Evolutionary conservation across 2,888 invertebrate species (phyloP), one percentile per base, ranked within the genome.

Genomic region (Danaus chrysippus): DNA sequence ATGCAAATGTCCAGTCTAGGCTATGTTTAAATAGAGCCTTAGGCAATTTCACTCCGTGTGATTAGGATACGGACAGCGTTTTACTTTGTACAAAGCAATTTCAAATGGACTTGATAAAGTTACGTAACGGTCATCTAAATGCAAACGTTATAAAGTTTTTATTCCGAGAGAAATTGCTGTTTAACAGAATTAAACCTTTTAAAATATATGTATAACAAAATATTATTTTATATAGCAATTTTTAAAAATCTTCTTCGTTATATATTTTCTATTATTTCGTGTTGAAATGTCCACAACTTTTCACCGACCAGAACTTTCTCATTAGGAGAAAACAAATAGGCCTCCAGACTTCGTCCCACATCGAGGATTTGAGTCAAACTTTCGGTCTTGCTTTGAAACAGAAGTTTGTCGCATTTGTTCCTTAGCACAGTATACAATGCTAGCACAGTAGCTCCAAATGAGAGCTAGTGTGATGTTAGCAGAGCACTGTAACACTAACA

Each of bases 1-100:
- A 83, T 83, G 83, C 75, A 78, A 81, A 82, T 82, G 62, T 55
- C 62, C 49, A 62, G 55, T 63, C 57, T 61, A 63, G 62, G 60
- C 58, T 60, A 55, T 62, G 54, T 61, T 65, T 59, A 59, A 63
- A 65, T 60, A 63, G 58, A 46, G 63, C 57, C 61, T 54, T 63
- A 46, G 65, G 65, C 63, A 55, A 56, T 61, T 58, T 63, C 58
- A 58, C 56, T 61, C 56, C 52, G 49, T 63, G 54, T 56, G 61
- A 66, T 63, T 58, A 58, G 63, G 53, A 53, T 61, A 56, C 42
- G 49, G 49, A 49, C 49, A 17, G 49, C 49, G 49, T 49, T 49
- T 49, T 49, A 49, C 49, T 49, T 49, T 49, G 49, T 17, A 10
- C 49, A 49, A 49, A 49, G 49, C 49, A 49, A 49, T 49, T 49